Conservation (phyloP, 2,113 vertebrate species). For the Leucopsar rothschildi region DNA sequence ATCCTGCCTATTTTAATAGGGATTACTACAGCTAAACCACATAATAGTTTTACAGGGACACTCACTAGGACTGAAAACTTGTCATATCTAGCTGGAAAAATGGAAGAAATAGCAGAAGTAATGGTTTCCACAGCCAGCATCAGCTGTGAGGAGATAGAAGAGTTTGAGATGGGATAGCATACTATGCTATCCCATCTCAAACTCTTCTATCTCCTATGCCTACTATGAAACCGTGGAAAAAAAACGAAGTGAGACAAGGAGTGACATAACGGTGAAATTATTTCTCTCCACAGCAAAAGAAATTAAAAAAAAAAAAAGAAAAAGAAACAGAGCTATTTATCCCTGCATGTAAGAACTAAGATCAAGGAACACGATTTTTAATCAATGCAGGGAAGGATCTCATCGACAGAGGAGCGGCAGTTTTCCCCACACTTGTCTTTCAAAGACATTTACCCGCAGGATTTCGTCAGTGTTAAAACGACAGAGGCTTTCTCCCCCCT, state of each 20-base stretch:
- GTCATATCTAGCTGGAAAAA: neutral
- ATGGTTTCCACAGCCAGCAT: neutral
- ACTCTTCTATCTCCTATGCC: neutral
- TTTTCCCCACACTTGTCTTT: neutral
- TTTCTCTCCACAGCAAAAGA: neutral
- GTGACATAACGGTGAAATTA: neutral
- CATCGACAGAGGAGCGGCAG: neutral
- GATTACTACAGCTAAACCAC: constrained; percentile 46
- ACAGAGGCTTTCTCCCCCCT: neutral
- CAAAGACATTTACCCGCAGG: neutral
- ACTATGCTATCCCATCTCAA: neutral
- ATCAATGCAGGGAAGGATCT: neutral
- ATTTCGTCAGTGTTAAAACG: neutral
- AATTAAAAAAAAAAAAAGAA: neutral
- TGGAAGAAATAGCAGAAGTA: neutral
- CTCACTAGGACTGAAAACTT: neutral
- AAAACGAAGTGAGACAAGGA: neutral
- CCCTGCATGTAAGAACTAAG: neutral
- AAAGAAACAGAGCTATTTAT: neutral
- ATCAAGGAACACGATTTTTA: neutral
- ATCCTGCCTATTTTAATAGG: constrained; percentile 43
- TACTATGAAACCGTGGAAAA: fast-evolving
- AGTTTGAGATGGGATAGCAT: neutral
- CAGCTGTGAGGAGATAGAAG: neutral
- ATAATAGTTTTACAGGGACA: neutral